Evolutionary conservation across 92 coral and sea anemone genomes (phyloP).

Genomic region (Palythoa grandiflora): DNA sequence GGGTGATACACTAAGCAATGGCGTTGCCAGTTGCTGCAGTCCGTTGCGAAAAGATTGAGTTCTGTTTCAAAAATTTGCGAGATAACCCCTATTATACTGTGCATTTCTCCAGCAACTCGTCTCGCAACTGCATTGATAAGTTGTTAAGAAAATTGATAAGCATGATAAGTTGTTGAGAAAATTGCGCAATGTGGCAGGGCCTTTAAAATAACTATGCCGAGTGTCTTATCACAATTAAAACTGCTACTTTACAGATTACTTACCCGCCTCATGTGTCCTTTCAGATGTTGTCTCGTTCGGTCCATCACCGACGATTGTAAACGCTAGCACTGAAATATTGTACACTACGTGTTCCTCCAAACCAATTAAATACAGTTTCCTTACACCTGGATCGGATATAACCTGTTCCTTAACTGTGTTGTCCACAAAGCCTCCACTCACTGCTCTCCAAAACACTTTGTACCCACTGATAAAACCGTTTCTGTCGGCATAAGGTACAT

Average conservation of each 20-base stretch:
- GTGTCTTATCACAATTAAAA: too few relatives aligned
- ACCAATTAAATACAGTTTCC: background rate
- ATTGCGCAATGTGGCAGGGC: too few relatives aligned
- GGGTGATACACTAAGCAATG: too few relatives aligned
- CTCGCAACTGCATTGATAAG: too few relatives aligned
- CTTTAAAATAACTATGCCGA: too few relatives aligned
- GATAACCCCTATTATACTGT: too few relatives aligned
- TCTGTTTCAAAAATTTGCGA: too few relatives aligned
- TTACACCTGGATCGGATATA: background rate
- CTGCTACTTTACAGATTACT: background rate
- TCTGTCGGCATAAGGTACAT: background rate
- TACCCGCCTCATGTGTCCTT: constrained; percentile 20
- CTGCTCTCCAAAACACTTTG: constrained; percentile 24
- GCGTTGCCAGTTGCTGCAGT: too few relatives aligned
- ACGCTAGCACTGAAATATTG: constrained; percentile 18
- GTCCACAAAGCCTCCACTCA: constrained; percentile 14
- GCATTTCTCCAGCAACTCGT: too few relatives aligned
- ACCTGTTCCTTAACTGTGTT: background rate
- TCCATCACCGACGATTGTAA: constrained; percentile 10
- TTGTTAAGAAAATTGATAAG: too few relatives aligned
- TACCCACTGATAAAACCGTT: constrained; percentile 3
- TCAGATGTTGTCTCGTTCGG: constrained; percentile 14
- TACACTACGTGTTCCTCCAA: constrained; percentile 34
- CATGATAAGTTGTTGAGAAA: too few relatives aligned
- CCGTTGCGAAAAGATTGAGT: too few relatives aligned